Percentiles rank a stretch among this genome's conserved stretches.
Conservation (phyloP, 2,888 invertebrate genomes). For the Neoscelio sp. region DNA sequence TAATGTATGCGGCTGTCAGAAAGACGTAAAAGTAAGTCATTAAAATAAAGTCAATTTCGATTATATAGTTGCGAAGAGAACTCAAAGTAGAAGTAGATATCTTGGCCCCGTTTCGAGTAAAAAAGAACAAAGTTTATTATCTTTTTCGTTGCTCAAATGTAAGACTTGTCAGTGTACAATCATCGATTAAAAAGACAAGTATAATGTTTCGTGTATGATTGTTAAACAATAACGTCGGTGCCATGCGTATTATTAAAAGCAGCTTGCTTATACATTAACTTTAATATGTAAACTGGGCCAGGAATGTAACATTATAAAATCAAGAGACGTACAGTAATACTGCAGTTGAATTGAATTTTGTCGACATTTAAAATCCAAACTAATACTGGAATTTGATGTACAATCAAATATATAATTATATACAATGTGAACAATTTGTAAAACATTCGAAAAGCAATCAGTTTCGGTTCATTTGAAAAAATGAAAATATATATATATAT, state of each 20-base stretch:
- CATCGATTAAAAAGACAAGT: not conserved
- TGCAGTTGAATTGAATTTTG: no score
- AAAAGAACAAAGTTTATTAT: not conserved
- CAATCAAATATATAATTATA: no score
- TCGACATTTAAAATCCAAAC: no score
- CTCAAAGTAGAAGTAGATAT: not conserved
- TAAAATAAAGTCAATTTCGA: slow-evolving; percentile 2
- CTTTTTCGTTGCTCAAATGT: slow-evolving; percentile 5
- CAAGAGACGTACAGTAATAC: no score
- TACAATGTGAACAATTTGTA: no score
- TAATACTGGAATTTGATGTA: no score
- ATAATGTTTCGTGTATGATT: not conserved
- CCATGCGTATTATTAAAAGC: not conserved
- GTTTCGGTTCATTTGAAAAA: no score
- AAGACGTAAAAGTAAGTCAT: not conserved
- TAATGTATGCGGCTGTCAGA: not conserved
- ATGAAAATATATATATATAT: no score
- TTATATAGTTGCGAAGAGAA: not conserved
- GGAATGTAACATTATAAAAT: no score
- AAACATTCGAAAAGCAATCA: no score
- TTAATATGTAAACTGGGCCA: not conserved
- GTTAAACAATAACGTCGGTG: not conserved
- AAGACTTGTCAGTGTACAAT: not conserved
- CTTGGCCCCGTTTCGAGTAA: not conserved
- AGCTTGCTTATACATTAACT: not conserved